Evolutionary conservation across 2,113 vertebrate genomes (phyloP), one percentile per base, ranked within the genome.

Genomic region (Hippocampus comes): DNA sequence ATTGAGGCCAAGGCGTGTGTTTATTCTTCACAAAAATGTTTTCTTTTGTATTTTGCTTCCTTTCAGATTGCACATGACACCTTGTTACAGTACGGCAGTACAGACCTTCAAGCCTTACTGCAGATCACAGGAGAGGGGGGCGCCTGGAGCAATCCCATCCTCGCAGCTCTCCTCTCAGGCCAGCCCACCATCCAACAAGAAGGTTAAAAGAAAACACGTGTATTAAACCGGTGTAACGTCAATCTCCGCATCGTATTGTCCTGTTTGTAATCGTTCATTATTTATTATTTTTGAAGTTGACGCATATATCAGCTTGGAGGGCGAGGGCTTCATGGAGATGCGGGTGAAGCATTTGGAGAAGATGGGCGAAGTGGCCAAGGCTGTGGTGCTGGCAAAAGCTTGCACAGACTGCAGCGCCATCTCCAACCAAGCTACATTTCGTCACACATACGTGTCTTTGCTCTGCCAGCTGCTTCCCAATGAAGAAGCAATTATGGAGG

Each of bases 321-420:
- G 97, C 9, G 94, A 95, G 80, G 94, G 94, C 84, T 99, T 99
- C 91, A 94, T 99, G 90, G 97, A 99, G 84, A 96, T 99, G 95
- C 87, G 97, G 63, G 94, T 99, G 85, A 99, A 98, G 86, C 96
- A 99, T 79, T 88, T 99, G 85, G 95, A 98, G 92, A 99, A 97
- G 92, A 94, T 95, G 71, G 95, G 95, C 64, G 95, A 96, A 86
- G 89, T 96, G 68, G 92, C 94, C 64, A 96, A 99, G 84, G 97
- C 96, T 7, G 93, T 95, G 76, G 90, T 91, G 67, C 91, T 99
- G 80, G 96, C 96, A 82, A 98, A 96, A 88, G 76, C 96, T 42
- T 98, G 96, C 84, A 91, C 93, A 71, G 95, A 97, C 83, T 95
- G 95, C 84, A 86, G 88, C 84, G 92, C 93, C 82, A 92, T 98